Conservation (phyloP, 2,888 invertebrate species). For the Psococerastis gibbosa region DNA sequence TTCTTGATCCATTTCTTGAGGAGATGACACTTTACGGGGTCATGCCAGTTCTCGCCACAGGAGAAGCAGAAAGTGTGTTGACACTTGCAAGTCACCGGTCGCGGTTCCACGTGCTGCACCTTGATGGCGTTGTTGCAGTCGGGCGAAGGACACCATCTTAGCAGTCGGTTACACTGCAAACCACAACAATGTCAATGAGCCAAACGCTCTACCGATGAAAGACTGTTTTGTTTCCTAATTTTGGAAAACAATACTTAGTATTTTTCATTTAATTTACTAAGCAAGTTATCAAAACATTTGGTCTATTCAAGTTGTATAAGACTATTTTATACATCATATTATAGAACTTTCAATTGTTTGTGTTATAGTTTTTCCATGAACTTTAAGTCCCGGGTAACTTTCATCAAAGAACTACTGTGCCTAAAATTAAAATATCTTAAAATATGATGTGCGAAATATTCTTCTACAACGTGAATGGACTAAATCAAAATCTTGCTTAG, state of each 20-base stretch:
- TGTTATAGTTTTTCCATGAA: too few relatives aligned
- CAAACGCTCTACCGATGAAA: background rate
- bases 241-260: background rate
- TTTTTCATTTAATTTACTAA: too few relatives aligned
- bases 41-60: conserved; percentile 96
- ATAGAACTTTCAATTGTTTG: too few relatives aligned
- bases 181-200: conserved; percentile 15
- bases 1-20: conserved; percentile 95
- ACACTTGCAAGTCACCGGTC: conserved; percentile 85
- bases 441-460: too few relatives aligned
- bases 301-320: too few relatives aligned
- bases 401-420: too few relatives aligned
- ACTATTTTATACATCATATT: too few relatives aligned
- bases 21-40: conserved; percentile 87
- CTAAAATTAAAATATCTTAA: too few relatives aligned
- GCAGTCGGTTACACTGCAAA: conserved; percentile 73
- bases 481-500: too few relatives aligned
- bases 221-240: background rate
- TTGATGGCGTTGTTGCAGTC: conserved; percentile 94
- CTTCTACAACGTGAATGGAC: too few relatives aligned
- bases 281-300: conserved; percentile 7
- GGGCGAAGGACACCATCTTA: conserved; percentile 96
- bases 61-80: conserved; percentile 87
- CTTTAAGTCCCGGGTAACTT: too few relatives aligned
- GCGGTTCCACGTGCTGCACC: conserved; percentile 75